These are phyloP conservation scores for Poeciliopsis retropinna DNA, from an alignment of 2,113 vertebrate genomes.

Conservation along the genomic window DNA sequence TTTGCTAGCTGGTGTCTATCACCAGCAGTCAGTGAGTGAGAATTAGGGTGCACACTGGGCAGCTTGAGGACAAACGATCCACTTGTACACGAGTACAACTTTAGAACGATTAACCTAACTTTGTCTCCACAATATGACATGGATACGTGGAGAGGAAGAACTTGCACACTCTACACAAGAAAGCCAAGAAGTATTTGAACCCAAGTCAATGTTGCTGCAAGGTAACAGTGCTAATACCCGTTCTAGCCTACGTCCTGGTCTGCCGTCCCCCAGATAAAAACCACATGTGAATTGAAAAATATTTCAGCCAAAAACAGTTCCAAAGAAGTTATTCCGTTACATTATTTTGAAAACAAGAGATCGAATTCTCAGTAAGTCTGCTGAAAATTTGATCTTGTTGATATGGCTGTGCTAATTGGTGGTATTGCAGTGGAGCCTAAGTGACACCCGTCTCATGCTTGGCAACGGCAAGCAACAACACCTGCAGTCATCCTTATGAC, in stretches of 20 bases:
- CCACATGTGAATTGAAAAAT: neutral
- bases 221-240: neutral
- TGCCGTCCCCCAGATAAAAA: slow-evolving; percentile 43
- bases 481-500: slow-evolving; percentile 58
- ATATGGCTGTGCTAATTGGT: slow-evolving; percentile 13
- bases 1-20: neutral
- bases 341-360: too few relatives aligned
- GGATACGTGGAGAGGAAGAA: neutral
- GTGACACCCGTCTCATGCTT: slow-evolving; percentile 27
- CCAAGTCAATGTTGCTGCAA: neutral
- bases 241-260: neutral
- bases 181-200: neutral
- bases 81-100: neutral
- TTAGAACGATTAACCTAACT: neutral
- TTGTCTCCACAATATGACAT: neutral
- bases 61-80: neutral
- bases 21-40: neutral
- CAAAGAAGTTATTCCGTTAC: neutral
- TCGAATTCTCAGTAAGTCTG: neutral
- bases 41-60: neutral
- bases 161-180: too few relatives aligned
- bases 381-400: neutral
- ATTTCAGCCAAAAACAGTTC: neutral
- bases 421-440: slow-evolving; percentile 24
- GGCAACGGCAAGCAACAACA: slow-evolving; percentile 56